Percentiles rank a stretch among this genome's conserved stretches.
These are phyloP conservation scores for Falcunculus frontatus DNA, from an alignment of 2,113 vertebrate genomes.

Conservation along the genomic window DNA sequence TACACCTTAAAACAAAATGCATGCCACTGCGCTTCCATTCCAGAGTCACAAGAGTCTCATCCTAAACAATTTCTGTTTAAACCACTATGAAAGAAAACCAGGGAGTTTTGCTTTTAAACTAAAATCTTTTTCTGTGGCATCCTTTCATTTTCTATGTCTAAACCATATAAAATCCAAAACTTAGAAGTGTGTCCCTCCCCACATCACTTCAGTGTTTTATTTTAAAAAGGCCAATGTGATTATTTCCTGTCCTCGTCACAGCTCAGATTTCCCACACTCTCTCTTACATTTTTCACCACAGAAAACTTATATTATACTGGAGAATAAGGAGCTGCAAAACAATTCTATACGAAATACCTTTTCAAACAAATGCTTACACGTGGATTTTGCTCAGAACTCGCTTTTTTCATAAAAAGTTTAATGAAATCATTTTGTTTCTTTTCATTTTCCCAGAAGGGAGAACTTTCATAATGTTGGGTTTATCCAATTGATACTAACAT, in stretches of 20 bases:
- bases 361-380: background rate
- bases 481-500: background rate
- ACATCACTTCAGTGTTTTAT: background rate
- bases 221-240: background rate
- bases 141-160: background rate
- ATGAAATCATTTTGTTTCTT: background rate
- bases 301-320: background rate
- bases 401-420: background rate
- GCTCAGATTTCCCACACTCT: background rate
- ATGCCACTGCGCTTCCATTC: background rate
- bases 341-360: background rate
- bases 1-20: background rate
- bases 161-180: background rate
- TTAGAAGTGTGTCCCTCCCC: background rate
- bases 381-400: background rate
- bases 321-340: background rate
- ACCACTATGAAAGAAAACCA: background rate
- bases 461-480: background rate
- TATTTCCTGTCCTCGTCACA: background rate
- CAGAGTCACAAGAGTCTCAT: background rate
- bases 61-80: background rate
- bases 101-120: background rate
- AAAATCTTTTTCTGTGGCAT: background rate
- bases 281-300: background rate
- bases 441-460: background rate